Evolutionary conservation across 2,888 invertebrate species (phyloP).

Genomic region (Leptinotarsa rubiginosa): DNA sequence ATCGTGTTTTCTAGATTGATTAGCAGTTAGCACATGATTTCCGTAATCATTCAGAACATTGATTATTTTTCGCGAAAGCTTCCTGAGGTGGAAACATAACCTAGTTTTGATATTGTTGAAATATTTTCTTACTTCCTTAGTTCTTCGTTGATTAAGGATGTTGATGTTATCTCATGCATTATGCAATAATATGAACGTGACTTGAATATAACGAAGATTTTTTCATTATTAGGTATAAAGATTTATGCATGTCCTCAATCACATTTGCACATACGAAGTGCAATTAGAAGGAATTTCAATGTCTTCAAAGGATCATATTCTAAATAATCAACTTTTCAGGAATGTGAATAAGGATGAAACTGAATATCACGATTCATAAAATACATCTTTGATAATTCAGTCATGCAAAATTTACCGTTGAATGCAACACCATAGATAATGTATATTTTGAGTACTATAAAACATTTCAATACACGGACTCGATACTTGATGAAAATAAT

Average conservation of each 20-base stretch:
- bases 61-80: background rate
- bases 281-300: too few relatives aligned
- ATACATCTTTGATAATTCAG: too few relatives aligned
- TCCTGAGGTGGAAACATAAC: background rate
- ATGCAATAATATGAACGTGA: background rate
- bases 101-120: background rate
- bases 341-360: too few relatives aligned
- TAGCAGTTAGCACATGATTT: background rate
- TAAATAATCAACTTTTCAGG: too few relatives aligned
- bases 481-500: too few relatives aligned
- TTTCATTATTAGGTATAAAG: background rate
- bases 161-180: conserved; percentile 6
- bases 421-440: too few relatives aligned
- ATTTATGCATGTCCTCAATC: background rate
- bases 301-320: too few relatives aligned
- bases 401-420: too few relatives aligned
- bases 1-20: background rate
- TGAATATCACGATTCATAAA: too few relatives aligned
- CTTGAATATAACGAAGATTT: background rate
- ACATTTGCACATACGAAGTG: too few relatives aligned
- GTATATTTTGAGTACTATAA: too few relatives aligned
- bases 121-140: background rate
- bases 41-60: background rate
- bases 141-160: conserved; percentile 1
- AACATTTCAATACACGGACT: too few relatives aligned